Evolutionary conservation across 2,797 vertebrate species (phyloP).

Genomic region (Onychomys leucogaster): DNA sequence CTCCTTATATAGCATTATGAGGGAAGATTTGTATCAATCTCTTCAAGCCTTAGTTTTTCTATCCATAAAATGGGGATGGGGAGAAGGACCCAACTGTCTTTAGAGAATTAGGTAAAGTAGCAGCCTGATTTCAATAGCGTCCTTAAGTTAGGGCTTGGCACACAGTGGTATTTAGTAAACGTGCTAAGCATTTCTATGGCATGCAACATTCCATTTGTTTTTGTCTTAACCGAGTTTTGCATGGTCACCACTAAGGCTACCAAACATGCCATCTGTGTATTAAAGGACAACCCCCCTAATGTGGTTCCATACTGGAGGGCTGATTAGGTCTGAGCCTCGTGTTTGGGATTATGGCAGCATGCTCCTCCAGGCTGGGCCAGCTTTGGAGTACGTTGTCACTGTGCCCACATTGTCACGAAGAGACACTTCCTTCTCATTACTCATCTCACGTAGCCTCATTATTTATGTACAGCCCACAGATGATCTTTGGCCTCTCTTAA

Average conservation of each 20-base stretch:
- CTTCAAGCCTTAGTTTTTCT: neutral
- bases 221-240: neutral
- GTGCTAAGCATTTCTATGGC: neutral
- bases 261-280: neutral
- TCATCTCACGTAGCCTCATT: conserved; percentile 74
- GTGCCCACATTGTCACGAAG: neutral
- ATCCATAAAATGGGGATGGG: neutral
- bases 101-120: neutral
- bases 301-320: conserved; percentile 6
- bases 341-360: neutral
- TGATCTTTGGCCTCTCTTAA: conserved; percentile 79
- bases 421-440: conserved; percentile 56
- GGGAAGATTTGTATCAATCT: neutral
- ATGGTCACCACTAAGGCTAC: rapidly evolving
- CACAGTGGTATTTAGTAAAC: neutral
- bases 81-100: neutral
- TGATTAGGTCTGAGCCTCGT: conserved; percentile 58
- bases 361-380: neutral
- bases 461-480: conserved; percentile 71
- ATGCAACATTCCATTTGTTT: neutral
- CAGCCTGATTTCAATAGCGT: neutral
- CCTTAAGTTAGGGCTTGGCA: too few relatives aligned
- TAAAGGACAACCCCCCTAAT: conserved; percentile 1
- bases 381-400: neutral
- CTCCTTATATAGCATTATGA: neutral